A percentile compares a stretch with the other conserved stretches of the same genome.
Conservation (phyloP, 2,113 vertebrate genomes). For the Macroglossus sobrinus region DNA sequence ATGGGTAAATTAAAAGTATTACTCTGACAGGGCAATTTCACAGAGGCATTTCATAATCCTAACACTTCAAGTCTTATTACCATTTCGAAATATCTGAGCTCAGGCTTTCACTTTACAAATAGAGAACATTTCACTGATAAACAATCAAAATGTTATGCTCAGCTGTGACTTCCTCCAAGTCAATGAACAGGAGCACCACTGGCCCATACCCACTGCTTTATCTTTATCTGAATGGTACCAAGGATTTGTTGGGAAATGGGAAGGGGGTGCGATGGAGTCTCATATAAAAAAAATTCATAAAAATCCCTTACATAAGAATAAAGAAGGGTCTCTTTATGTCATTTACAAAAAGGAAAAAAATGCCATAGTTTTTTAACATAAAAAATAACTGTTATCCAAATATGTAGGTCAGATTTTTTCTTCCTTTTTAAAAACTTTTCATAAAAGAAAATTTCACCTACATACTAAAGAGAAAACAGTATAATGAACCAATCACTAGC, state of each 20-base stretch:
- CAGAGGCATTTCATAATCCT: neutral
- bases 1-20: neutral
- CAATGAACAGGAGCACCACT: neutral
- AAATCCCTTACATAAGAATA: neutral
- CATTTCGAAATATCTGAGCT: neutral
- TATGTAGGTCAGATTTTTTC: neutral
- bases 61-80: neutral
- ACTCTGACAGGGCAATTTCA: neutral
- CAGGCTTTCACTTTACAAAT: neutral
- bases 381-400: neutral
- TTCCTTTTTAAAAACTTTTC: neutral
- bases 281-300: neutral
- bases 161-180: neutral
- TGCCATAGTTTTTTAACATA: neutral
- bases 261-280: too few relatives aligned
- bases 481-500: neutral
- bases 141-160: neutral
- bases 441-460: slow-evolving; percentile 46
- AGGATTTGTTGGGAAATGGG: neutral
- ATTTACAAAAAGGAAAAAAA: slow-evolving; percentile 16
- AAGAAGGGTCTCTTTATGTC: neutral
- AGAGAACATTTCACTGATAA: neutral
- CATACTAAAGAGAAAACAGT: neutral
- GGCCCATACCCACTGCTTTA: neutral
- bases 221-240: neutral